Evolutionary conservation across 2,797 vertebrate genomes (phyloP), one percentile per base, ranked within the genome.

Genomic region (Pangasius larnaudii): DNA sequence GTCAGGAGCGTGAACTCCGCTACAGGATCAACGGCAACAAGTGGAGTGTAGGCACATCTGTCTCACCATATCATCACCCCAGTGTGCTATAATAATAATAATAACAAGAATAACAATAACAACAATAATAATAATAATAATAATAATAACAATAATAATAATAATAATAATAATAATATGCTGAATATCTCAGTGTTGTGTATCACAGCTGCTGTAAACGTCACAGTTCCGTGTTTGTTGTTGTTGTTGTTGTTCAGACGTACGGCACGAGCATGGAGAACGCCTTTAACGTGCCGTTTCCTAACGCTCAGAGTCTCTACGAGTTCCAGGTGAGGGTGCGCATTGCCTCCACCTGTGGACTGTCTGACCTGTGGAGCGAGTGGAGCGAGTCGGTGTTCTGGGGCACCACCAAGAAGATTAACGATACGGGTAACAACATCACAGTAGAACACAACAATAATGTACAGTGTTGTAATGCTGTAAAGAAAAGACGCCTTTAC

Each of bases 311-410:
- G 75, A 96, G 95, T 71, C 84, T 30, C 22, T 98, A 98, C 81
- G 97, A 96, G 67, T 95, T 98, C 90, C 95, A 97, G 0, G 97
- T 97, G 67, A 95, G 91, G 77, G 96, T 95, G 89, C 96, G 91
- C 81, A 3, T 97, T 1, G 89, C 39, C 0, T 0, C 0, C 0
- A 0, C 0, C 13, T 99, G 97, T 0, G 96, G 93, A 49, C 9
- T 0, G 3, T 95, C 97, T 16, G 0, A 78, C 0, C 85, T 92
- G 30, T 99, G 98, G 98, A 98, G 98, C 9, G 93, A 97, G 78
- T 97, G 96, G 97, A 97, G 97, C 0, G 9, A 92, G 14, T 93
- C 96, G 0, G 91, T 95, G 27, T 30, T 89, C 80, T 98, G 98
- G 98, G 96, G 95, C 27, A 93, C 78, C 87, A 93, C 51, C 18